Percentiles rank a stretch among this genome's conserved stretches.
These are phyloP conservation scores for Melanerpes aurifrons DNA, from an alignment of 2,113 vertebrate genomes.

Conservation along the genomic window DNA sequence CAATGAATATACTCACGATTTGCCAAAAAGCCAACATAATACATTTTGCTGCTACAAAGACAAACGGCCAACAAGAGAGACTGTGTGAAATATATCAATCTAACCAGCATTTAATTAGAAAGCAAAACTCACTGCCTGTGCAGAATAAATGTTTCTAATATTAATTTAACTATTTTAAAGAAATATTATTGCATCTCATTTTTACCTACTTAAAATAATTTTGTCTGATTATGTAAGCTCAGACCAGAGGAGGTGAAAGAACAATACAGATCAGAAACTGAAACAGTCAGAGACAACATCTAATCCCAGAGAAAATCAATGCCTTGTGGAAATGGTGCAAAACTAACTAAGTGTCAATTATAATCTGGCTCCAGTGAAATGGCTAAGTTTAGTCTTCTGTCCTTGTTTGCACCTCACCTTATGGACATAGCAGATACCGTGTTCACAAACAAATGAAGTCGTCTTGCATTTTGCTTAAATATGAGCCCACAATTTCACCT, in stretches of 20 bases:
- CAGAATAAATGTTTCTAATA: not conserved
- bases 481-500: not conserved
- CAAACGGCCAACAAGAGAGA: not conserved
- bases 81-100: not conserved
- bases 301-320: not conserved
- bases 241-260: not conserved
- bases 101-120: not conserved
- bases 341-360: not conserved
- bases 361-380: not conserved
- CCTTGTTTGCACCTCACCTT: no score
- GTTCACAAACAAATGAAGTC: constrained; percentile 2
- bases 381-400: not conserved
- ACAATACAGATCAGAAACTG: not conserved
- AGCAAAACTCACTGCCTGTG: not conserved
- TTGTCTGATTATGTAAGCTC: not conserved
- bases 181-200: no score
- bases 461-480: constrained; percentile 32
- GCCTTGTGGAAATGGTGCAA: not conserved
- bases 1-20: not conserved
- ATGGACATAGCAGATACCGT: no score
- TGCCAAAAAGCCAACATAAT: not conserved
- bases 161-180: not conserved
- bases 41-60: not conserved
- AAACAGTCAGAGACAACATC: not conserved
- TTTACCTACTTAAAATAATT: not conserved